Conservation (phyloP, 1,140 invertebrate species). For the Teleopsis dalmanni region DNA sequence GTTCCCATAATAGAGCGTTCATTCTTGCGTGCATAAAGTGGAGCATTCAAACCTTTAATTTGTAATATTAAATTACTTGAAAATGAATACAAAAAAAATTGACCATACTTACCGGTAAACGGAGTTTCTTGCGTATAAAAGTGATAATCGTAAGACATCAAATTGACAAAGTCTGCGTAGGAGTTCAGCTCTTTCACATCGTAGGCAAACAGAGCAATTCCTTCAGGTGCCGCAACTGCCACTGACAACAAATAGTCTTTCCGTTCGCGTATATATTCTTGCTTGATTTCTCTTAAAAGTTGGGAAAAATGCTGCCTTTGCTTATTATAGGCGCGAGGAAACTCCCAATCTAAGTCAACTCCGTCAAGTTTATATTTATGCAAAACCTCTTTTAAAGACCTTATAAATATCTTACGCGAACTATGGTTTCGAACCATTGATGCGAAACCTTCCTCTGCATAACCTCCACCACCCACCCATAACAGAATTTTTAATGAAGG, state of each 20-base stretch:
- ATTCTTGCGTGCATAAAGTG: conserved; percentile 53
- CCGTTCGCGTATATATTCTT: conserved; percentile 54
- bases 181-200: conserved; percentile 66
- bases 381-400: conserved; percentile 55
- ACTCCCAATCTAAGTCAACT: conserved; percentile 83
- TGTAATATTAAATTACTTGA: not conserved
- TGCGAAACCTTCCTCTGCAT: conserved; percentile 56
- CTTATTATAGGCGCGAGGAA: conserved; percentile 57
- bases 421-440: conserved; percentile 61
- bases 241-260: conserved; percentile 58
- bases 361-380: conserved; percentile 63
- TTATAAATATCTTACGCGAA: conserved; percentile 63
- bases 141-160: conserved; percentile 89
- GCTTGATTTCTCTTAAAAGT: conserved; percentile 60
- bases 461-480: conserved; percentile 62
- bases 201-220: conserved; percentile 67
- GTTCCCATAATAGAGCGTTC: conserved; percentile 62
- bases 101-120: conserved; percentile 54
- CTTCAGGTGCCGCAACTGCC: conserved; percentile 66
- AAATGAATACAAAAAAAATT: conserved; percentile 3
- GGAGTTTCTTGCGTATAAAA: conserved; percentile 67
- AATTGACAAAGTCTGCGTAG: conserved; percentile 77
- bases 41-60: conserved; percentile 59
- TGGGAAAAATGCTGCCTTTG: conserved; percentile 65
- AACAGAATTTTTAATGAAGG: conserved; percentile 68